phyloP scores from a whole-genome alignment of 2,113 vertebrate species.

The Sylvia atricapilla region DNA sequence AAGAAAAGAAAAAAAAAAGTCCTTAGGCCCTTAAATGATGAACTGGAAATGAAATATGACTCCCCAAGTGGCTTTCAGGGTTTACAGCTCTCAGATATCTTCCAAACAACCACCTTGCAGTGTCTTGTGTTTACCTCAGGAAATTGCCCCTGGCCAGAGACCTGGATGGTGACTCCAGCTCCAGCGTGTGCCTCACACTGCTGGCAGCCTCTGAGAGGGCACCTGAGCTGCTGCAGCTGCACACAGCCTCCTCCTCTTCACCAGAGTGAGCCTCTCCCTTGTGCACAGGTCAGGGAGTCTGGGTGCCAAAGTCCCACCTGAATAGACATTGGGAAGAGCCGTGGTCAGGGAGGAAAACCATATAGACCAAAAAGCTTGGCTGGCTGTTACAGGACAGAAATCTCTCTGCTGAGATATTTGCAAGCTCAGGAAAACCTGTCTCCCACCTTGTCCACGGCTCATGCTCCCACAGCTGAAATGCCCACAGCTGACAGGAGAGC shows the following conservation, averaged over 20 bases:
- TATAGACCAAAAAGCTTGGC: not conserved
- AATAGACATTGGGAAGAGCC: not conserved
- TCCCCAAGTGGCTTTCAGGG: not conserved
- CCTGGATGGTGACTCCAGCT: not conserved
- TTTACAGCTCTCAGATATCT: not conserved
- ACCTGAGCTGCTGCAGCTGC: not conserved
- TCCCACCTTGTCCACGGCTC: accelerated
- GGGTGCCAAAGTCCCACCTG: accelerated
- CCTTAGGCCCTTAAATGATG: not conserved
- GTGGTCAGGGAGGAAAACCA: accelerated
- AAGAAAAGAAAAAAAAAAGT: not conserved
- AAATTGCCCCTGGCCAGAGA: not conserved
- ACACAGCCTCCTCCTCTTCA: not conserved
- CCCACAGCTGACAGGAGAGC: not conserved
- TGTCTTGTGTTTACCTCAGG: not conserved
- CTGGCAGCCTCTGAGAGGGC: not conserved
- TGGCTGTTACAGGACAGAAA: not conserved
- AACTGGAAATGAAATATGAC: not conserved
- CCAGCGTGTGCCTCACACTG: not conserved
- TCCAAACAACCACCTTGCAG: not conserved
- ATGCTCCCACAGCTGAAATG: not conserved
- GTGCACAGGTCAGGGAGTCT: not conserved
- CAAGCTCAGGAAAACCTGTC: not conserved
- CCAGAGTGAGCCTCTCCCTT: not conserved
- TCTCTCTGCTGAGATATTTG: not conserved